Conservation (phyloP, 2,797 vertebrate genomes). For the Phataginus tricuspis region DNA sequence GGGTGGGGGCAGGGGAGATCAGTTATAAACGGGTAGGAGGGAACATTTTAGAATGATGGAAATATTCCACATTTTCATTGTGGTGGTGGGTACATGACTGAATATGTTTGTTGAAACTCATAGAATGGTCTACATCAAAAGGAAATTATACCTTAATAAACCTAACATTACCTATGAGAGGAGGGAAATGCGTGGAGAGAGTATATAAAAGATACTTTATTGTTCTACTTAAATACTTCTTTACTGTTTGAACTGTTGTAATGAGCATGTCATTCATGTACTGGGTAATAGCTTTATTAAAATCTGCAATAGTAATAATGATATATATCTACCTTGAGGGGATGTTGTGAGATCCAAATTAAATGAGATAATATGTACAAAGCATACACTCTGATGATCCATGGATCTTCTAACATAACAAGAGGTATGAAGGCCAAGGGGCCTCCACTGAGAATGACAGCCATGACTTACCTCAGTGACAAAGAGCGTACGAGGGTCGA, state of each 20-base stretch:
- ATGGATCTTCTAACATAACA: not conserved
- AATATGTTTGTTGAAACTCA: not conserved
- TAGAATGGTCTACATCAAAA: not conserved
- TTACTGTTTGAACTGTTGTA: not conserved
- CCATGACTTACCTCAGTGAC: slow-evolving; percentile 91
- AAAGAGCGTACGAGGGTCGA: slow-evolving; percentile 94
- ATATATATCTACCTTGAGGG: not conserved
- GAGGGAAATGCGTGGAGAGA: not conserved
- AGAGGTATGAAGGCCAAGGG: not conserved
- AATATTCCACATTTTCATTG: not conserved
- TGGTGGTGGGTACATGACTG: not conserved
- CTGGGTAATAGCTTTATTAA: not conserved
- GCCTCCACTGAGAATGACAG: not conserved
- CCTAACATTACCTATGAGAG: not conserved
- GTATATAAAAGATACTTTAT: not conserved
- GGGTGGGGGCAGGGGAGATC: not conserved
- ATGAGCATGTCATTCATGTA: not conserved
- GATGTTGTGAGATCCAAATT: not conserved
- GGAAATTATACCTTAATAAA: not conserved
- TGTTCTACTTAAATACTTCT: not conserved
- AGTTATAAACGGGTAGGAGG: not conserved
- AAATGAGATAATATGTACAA: not conserved
- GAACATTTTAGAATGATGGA: not conserved
- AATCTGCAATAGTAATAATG: not conserved
- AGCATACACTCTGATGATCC: not conserved